Evolutionary conservation across 1,140 invertebrate species (phyloP).

Genomic region (Yoshiicerus persimilis): DNA sequence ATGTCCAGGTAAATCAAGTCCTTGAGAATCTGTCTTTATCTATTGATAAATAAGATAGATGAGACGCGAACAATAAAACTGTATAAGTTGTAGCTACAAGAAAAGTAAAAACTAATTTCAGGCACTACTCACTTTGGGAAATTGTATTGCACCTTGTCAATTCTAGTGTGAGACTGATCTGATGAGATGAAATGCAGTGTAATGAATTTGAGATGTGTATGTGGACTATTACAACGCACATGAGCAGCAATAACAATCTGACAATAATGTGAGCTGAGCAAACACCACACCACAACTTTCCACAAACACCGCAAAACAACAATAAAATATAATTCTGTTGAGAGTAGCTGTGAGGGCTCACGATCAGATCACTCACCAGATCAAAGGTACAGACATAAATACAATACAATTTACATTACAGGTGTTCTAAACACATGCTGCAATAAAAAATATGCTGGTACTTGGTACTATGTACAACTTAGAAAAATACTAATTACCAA

Average conservation of each 20-base stretch:
- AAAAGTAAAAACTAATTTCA: not conserved
- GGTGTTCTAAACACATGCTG: not conserved
- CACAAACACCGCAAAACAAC: slow-evolving; percentile 15
- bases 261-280: not conserved
- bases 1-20: not conserved
- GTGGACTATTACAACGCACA: not conserved
- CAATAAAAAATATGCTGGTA: not conserved
- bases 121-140: not conserved
- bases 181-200: not conserved
- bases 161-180: not conserved
- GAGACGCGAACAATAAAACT: not conserved
- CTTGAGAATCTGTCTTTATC: not conserved
- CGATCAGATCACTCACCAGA: not conserved
- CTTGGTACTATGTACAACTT: not conserved
- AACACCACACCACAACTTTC: slow-evolving; percentile 11
- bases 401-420: not conserved
- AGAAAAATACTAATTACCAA: not conserved
- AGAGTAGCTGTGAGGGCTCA: not conserved
- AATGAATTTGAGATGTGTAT: not conserved
- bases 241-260: not conserved
- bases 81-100: not conserved
- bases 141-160: not conserved
- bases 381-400: not conserved
- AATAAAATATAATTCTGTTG: not conserved
- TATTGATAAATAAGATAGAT: not conserved